These are phyloP conservation scores for Yponomeuta cagnagella DNA, from an alignment of 2,888 invertebrate genomes.

Conservation along the genomic window DNA sequence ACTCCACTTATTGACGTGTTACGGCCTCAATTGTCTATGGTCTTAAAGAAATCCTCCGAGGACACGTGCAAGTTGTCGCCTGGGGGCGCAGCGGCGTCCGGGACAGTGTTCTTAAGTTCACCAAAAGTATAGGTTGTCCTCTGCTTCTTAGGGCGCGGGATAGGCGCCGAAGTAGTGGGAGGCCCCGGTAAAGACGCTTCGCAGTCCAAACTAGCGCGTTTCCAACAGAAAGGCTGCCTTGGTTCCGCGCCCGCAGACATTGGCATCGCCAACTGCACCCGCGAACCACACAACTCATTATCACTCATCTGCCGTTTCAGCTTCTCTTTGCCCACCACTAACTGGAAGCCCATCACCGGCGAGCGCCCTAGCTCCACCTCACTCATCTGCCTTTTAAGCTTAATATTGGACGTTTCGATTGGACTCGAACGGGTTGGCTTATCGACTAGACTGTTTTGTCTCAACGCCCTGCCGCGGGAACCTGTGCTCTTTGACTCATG, in stretches of 20 bases:
- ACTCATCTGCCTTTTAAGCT: conserved; percentile 51
- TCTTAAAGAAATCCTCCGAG: conserved; percentile 59
- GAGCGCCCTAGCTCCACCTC: conserved; percentile 46
- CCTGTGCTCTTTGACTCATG: conserved; percentile 24
- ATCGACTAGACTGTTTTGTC: conserved; percentile 58
- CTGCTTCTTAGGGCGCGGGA: conserved; percentile 23
- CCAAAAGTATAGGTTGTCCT: conserved; percentile 61
- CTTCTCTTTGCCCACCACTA: conserved; percentile 59
- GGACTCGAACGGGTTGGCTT: conserved; percentile 24
- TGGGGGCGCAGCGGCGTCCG: conserved; percentile 29
- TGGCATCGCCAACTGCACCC: conserved; percentile 60
- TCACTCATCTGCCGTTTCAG: conserved; percentile 63
- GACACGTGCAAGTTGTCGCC: conserved; percentile 34
- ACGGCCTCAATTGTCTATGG: conserved; percentile 50
- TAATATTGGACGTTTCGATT: background rate
- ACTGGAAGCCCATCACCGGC: conserved; percentile 49
- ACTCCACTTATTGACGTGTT: conserved; percentile 7
- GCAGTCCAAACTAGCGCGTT: conserved; percentile 50
- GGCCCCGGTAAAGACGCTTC: conserved; percentile 35
- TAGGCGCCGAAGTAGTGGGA: conserved; percentile 20
- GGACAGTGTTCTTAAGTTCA: conserved; percentile 64
- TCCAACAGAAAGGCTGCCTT: conserved; percentile 53
- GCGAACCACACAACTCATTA: conserved; percentile 53
- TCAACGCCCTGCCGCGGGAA: conserved; percentile 26
- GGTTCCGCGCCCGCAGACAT: conserved; percentile 70